A percentile compares a stretch with the other conserved stretches of the same genome.
Evolutionary conservation across 2,888 invertebrate species (phyloP).

Genomic region (Sialis lutaria): DNA sequence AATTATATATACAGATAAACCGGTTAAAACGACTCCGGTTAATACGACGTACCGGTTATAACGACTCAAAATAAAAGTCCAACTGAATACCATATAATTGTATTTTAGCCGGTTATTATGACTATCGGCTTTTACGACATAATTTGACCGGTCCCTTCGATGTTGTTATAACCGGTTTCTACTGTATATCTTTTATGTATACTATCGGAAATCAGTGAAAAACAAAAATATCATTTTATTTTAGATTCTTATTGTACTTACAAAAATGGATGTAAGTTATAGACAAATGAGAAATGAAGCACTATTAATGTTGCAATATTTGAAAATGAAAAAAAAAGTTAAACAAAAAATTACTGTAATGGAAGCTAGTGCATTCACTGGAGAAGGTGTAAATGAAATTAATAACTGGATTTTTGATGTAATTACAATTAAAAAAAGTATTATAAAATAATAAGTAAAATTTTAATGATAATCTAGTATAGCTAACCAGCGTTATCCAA

Average conservation of each 20-base stretch:
- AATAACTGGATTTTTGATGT: conserved; percentile 34
- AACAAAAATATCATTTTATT: conserved; percentile 12
- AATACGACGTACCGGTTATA: background rate
- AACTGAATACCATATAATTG: no score
- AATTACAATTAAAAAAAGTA: no score
- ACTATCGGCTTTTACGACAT: no score
- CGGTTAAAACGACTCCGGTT: background rate
- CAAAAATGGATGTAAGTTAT: conserved; percentile 76
- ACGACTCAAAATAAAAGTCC: no score
- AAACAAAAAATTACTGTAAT: conserved; percentile 46
- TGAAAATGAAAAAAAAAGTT: conserved; percentile 49
- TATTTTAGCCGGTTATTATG: no score
- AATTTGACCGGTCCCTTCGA: no score
- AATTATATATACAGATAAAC: background rate
- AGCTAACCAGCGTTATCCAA: no score
- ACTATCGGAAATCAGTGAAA: background rate
- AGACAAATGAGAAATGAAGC: conserved; percentile 78
- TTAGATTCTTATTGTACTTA: conserved; percentile 50
- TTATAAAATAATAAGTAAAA: no score
- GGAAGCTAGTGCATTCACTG: conserved; percentile 58
- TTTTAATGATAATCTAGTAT: no score
- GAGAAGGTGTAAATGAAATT: conserved; percentile 49
- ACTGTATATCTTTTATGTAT: background rate
- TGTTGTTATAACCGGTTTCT: no score
- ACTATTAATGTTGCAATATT: conserved; percentile 61